Evolutionary conservation across 2,113 vertebrate genomes (phyloP).

Genomic region (Scytalopus superciliaris): DNA sequence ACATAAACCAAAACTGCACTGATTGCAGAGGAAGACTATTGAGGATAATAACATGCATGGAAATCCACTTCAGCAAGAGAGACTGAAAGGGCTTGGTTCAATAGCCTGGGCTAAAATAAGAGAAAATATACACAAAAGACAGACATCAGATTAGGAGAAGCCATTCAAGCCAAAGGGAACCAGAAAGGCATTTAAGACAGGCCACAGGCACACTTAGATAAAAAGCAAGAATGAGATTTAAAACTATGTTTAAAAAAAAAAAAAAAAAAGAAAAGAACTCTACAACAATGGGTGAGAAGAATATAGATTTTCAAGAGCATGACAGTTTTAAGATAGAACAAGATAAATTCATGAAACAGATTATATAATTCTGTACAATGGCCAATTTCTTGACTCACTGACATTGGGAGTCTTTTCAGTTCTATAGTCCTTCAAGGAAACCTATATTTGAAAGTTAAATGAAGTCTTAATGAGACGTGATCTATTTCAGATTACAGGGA

Average conservation of each 20-base stretch:
- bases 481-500: background rate
- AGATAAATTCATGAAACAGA: background rate
- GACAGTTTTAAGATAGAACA: background rate
- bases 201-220: background rate
- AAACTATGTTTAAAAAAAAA: background rate
- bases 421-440: background rate
- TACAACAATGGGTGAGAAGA: background rate
- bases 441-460: slow-evolving; percentile 27
- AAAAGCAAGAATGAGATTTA: background rate
- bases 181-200: background rate
- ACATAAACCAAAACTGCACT: background rate
- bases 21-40: background rate
- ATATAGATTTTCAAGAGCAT: background rate
- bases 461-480: background rate
- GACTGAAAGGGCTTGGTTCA: background rate
- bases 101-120: background rate
- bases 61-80: background rate
- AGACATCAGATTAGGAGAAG: background rate
- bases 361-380: background rate
- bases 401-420: background rate
- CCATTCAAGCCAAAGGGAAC: background rate
- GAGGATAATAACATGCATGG: background rate
- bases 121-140: background rate
- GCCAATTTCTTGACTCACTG: background rate
- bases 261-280: background rate